Base-by-base conservation (phyloP, 2,113 vertebrate species). In the Lucifuga dentata region DNA sequence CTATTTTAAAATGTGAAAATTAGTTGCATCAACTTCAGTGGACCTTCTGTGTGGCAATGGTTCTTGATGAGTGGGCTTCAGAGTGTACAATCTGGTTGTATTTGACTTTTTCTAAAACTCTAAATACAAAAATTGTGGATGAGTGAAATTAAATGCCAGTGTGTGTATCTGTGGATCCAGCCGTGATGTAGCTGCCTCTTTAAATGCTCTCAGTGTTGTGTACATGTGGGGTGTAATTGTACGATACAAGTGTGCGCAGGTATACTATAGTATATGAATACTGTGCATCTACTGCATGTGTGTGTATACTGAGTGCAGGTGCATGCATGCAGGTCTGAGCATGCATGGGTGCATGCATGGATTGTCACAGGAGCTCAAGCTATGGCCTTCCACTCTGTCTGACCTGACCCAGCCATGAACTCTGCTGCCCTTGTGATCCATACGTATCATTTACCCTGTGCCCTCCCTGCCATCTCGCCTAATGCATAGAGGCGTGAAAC, bases 401-500 rank as follows among this genome's bases (percentile, higher is more conserved):
- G 86, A 85, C 86, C 78, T 95, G 94, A 95, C 93, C 94, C 90
- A 32, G 78, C 73, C 72, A 56, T 95, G 94, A 95, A 94, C 95
- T 83, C 88, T 73, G 75, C 73, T 66, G 73, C 78, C 87, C 83
- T 85, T 78, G 89, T 80, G 69, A 92, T 93, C 90, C 90, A 93
- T 94, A 93, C 86, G 76, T 94, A 95, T 92, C 91, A 67, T 88
- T 92, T 92, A 91, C 93, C 90, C 90, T 73, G 68, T 85, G 89
- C 82, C 86, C 73, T 91, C 92, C 92, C 90, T 91, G 90, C 86
- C 90, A 91, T 91, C 93, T 93, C 80, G 93, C 86, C 90, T 92
- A 93, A 89, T 81, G 90, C 93, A 95, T 58, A 71, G 92, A 95
- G 93, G 93, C 90, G 88, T 95, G 93, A 95, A 95, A 93, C 92